Evolutionary conservation across 1,140 invertebrate species (phyloP).

Genomic region (Trypoxylus dichotomus): DNA sequence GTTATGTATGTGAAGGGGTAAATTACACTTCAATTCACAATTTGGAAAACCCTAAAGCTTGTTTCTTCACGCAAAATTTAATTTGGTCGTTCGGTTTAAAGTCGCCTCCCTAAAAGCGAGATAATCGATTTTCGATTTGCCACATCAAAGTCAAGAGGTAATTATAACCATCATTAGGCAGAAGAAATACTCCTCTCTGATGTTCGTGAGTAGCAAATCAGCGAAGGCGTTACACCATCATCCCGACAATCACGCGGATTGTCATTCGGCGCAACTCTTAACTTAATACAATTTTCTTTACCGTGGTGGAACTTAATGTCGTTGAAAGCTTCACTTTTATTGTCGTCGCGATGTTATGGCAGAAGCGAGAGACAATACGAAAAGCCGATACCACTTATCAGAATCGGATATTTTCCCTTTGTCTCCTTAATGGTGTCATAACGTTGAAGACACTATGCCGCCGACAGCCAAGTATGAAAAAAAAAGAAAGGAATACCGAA

Average conservation of each 20-base stretch:
- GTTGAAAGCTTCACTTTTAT: slow-evolving; percentile 13
- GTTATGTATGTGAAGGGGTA: too few species aligned
- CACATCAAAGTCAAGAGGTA: not conserved
- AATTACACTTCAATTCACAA: not conserved
- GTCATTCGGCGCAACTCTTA: slow-evolving; percentile 12
- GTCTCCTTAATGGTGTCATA: slow-evolving; percentile 4
- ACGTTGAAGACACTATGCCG: not conserved
- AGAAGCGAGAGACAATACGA: not conserved
- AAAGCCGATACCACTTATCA: slow-evolving; percentile 23
- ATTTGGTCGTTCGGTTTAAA: not conserved
- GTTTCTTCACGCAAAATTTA: not conserved
- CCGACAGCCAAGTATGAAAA: not conserved
- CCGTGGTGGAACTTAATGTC: not conserved
- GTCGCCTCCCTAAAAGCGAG: not conserved
- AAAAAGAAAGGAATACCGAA: not conserved
- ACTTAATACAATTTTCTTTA: slow-evolving; percentile 11
- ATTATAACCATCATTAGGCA: slow-evolving; percentile 13
- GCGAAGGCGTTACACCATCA: not conserved
- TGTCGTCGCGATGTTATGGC: not conserved
- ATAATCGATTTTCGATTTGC: slow-evolving; percentile 4
- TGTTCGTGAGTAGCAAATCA: not conserved
- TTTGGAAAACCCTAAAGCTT: not conserved
- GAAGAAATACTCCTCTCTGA: not conserved
- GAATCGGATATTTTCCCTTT: slow-evolving; percentile 15
- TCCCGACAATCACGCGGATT: slow-evolving; percentile 5